Conservation (phyloP, 2,797 vertebrate species). For the Amphiprion clarkii region DNA sequence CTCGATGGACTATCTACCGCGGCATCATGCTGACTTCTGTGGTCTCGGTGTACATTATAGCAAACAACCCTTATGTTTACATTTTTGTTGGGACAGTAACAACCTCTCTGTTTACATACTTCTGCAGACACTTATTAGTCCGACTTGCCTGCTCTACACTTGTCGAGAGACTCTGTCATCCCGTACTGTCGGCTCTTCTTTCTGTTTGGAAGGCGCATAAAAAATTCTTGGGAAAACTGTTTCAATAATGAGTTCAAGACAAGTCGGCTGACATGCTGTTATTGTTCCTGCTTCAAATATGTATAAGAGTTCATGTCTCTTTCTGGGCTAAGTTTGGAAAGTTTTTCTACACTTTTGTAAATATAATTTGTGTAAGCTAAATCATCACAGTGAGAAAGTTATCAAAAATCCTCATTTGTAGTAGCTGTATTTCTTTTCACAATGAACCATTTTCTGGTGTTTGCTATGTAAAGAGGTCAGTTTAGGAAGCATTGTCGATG, state of each 20-base stretch:
- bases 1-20: conserved; percentile 10
- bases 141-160: conserved; percentile 4
- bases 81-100: conserved; percentile 33
- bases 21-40: conserved; percentile 9
- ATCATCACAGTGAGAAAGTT: background rate
- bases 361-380: conserved; percentile 10
- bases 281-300: background rate
- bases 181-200: background rate
- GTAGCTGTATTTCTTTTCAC: no score
- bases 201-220: conserved; percentile 16
- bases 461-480: no score
- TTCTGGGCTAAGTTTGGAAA: background rate
- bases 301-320: background rate
- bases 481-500: no score
- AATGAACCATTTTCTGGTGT: no score
- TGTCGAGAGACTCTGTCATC: conserved; percentile 24
- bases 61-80: conserved; percentile 28
- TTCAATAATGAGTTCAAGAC: conserved; percentile 32
- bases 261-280: conserved; percentile 3
- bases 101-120: conserved; percentile 37
- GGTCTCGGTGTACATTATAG: background rate
- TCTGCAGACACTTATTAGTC: conserved; percentile 47
- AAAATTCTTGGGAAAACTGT: conserved; percentile 15
- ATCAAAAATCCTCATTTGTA: background rate
- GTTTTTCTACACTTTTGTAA: conserved; percentile 8